These are phyloP conservation scores for Tholera decimalis DNA, from an alignment of 2,888 invertebrate genomes.

Conservation along the genomic window DNA sequence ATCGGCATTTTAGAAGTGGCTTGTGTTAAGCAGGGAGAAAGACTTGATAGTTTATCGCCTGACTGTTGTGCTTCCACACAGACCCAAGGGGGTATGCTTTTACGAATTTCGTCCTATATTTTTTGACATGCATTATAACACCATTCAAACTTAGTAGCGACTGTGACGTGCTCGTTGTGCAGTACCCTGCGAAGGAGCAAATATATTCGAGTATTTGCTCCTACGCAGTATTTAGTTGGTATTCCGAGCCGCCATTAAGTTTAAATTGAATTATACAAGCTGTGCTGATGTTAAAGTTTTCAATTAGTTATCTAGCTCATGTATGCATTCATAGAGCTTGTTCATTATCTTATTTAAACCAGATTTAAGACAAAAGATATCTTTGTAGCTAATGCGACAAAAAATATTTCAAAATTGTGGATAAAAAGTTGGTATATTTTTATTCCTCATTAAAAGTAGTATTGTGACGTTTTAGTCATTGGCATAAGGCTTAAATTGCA, in stretches of 20 bases:
- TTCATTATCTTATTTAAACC: not conserved
- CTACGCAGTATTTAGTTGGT: too few species aligned
- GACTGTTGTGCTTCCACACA: slow-evolving; percentile 73
- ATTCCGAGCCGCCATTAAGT: too few species aligned
- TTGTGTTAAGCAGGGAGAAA: slow-evolving; percentile 72
- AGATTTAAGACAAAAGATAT: not conserved
- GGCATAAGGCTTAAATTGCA: not conserved
- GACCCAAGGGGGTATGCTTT: slow-evolving; percentile 71
- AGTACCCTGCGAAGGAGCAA: too few species aligned
- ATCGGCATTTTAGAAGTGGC: slow-evolving; percentile 73
- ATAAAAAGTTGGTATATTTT: not conserved
- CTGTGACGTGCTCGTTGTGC: too few species aligned
- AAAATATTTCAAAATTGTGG: not conserved
- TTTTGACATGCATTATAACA: slow-evolving; percentile 36
- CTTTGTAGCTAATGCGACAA: not conserved
- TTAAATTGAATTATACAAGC: too few species aligned
- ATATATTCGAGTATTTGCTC: too few species aligned
- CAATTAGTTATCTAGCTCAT: not conserved
- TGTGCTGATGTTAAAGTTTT: slow-evolving; percentile 5
- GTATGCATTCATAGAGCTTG: not conserved
- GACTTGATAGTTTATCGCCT: slow-evolving; percentile 68
- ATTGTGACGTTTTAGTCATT: not conserved
- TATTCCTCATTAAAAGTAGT: not conserved
- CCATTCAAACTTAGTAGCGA: too few species aligned
- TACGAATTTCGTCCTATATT: slow-evolving; percentile 20